Evolutionary conservation across 2,888 invertebrate genomes (phyloP).

Genomic region (Andrena bucephala): DNA sequence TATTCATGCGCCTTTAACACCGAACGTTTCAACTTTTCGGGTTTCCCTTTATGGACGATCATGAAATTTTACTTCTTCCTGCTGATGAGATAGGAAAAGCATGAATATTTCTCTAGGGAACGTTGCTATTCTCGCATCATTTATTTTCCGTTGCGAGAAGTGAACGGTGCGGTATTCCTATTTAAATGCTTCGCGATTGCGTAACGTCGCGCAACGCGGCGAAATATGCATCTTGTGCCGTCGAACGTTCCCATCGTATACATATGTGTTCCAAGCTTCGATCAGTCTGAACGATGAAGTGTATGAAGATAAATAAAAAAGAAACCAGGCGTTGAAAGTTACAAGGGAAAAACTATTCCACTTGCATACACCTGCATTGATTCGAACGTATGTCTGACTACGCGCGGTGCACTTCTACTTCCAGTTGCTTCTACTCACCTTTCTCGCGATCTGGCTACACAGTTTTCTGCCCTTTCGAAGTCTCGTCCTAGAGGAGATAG

Average conservation of each 20-base stretch:
- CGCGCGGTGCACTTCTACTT: background rate
- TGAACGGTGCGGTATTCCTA: slow-evolving; percentile 21
- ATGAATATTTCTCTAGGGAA: background rate
- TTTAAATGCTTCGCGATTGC: slow-evolving; percentile 24
- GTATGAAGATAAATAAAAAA: too few relatives aligned
- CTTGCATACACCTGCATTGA: too few relatives aligned
- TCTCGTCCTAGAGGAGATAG: too few relatives aligned
- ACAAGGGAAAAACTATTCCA: too few relatives aligned
- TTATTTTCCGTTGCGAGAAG: slow-evolving; percentile 15
- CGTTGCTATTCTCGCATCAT: background rate
- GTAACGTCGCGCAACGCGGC: slow-evolving; percentile 7
- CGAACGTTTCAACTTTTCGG: slow-evolving; percentile 15
- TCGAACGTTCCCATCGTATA: slow-evolving; percentile 7
- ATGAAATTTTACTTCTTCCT: background rate
- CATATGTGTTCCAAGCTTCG: too few relatives aligned
- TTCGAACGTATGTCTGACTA: background rate
- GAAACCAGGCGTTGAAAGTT: too few relatives aligned
- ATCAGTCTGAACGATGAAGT: too few relatives aligned
- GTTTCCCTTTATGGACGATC: background rate
- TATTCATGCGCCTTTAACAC: slow-evolving; percentile 33
- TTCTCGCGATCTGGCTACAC: background rate
- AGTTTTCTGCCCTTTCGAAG: too few relatives aligned
- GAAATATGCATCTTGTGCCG: slow-evolving; percentile 6
- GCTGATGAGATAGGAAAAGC: background rate
- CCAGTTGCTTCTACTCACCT: background rate